Percentiles rank a stretch among this genome's conserved stretches.
Conservation (phyloP, 2,888 invertebrate genomes). For the Metopia argyrocephala region DNA sequence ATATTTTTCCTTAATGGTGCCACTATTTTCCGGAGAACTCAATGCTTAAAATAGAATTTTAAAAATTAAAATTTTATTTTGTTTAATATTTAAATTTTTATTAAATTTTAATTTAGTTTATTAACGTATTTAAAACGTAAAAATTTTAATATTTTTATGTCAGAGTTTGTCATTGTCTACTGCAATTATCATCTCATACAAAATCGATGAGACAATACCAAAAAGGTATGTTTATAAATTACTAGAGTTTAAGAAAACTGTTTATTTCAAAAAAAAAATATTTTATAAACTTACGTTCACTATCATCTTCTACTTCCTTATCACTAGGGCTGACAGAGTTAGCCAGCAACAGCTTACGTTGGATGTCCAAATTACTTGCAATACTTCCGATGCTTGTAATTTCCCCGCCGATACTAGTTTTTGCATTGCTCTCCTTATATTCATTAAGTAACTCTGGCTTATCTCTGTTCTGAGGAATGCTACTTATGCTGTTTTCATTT, state of each 20-base stretch:
- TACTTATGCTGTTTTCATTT: background rate
- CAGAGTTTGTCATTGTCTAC: too few relatives aligned
- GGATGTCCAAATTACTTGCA: background rate
- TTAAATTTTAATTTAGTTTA: too few relatives aligned
- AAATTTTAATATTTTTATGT: too few relatives aligned
- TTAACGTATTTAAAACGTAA: too few relatives aligned
- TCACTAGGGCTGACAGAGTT: background rate
- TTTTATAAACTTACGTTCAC: constrained; percentile 30
- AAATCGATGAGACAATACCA: too few relatives aligned
- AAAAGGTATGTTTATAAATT: background rate
- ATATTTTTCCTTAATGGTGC: too few relatives aligned
- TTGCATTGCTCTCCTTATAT: background rate
- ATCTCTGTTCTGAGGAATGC: background rate
- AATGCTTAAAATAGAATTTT: too few relatives aligned
- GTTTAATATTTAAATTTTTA: too few relatives aligned
- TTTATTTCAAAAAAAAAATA: background rate
- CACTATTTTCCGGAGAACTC: too few relatives aligned
- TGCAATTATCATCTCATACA: too few relatives aligned
- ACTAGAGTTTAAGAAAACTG: background rate
- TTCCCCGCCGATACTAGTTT: background rate
- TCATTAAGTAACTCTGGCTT: background rate
- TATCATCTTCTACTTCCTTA: constrained; percentile 17
- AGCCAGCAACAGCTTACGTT: background rate
- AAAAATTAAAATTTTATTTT: too few relatives aligned
- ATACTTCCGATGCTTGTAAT: background rate